These are phyloP conservation scores for Sphaerophoria rueppellii DNA, from an alignment of 2,888 invertebrate genomes.

Conservation along the genomic window DNA sequence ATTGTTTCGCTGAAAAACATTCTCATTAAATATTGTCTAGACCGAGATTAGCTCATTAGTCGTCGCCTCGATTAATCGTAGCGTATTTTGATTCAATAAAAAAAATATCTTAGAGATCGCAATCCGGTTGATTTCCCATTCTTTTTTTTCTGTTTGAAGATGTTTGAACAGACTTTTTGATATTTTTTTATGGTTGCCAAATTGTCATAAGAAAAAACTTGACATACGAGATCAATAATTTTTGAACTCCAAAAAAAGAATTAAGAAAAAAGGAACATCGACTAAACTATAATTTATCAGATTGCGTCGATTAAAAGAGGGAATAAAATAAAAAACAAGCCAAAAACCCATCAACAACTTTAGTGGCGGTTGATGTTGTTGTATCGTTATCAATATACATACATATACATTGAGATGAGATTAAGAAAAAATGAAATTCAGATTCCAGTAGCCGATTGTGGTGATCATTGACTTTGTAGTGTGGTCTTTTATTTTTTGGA, in stretches of 20 bases:
- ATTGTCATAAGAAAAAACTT: constrained; percentile 55
- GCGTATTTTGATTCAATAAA: not conserved
- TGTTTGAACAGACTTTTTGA: constrained; percentile 43
- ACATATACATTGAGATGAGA: constrained; percentile 29
- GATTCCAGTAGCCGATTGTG: constrained; percentile 69
- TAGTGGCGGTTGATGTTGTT: constrained; percentile 39
- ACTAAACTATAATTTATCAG: constrained; percentile 45
- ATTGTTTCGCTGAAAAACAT: constrained; percentile 20
- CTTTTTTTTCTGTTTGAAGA: constrained; percentile 29
- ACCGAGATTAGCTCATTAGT: constrained; percentile 41
- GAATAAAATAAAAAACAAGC: constrained; percentile 11
- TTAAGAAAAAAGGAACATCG: not conserved
- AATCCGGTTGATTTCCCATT: constrained; percentile 59
- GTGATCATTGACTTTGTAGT: constrained; percentile 62
- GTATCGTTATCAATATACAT: constrained; percentile 32
- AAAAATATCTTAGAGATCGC: constrained; percentile 55
- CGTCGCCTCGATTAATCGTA: not conserved
- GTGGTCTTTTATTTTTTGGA: not conserved
- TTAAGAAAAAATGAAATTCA: constrained; percentile 46
- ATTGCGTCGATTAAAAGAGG: constrained; percentile 40
- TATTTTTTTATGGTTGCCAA: constrained; percentile 38
- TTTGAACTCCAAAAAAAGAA: constrained; percentile 12
- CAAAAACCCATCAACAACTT: constrained; percentile 28
- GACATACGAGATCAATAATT: constrained; percentile 51
- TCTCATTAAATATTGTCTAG: constrained; percentile 48